Percentiles rank a stretch among this genome's conserved stretches.
These are phyloP conservation scores for Phataginus tetradactyla DNA, from an alignment of 2,797 vertebrate species.

Conservation along the genomic window DNA sequence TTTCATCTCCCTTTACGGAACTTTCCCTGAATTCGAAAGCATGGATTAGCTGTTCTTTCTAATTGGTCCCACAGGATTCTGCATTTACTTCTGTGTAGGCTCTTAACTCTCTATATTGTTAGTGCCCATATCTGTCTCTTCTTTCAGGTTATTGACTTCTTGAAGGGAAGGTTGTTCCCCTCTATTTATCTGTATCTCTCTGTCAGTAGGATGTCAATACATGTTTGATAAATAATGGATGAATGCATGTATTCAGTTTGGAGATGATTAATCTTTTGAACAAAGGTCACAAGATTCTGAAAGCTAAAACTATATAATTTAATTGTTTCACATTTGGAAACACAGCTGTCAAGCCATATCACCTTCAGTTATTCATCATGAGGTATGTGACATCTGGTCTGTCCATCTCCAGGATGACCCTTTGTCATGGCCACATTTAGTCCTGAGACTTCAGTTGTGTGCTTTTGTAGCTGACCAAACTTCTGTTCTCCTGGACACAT, in stretches of 20 bases:
- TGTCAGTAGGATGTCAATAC: not conserved
- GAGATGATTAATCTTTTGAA: slow-evolving; percentile 7
- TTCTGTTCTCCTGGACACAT: not conserved
- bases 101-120: not conserved
- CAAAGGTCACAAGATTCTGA: not conserved
- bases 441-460: not conserved
- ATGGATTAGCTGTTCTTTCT: not conserved
- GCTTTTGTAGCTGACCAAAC: not conserved
- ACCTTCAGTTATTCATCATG: not conserved
- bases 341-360: not conserved
- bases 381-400: not conserved
- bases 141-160: not conserved
- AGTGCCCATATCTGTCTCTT: not conserved
- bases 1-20: not conserved
- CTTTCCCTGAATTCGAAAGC: not conserved
- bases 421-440: too few relatives aligned
- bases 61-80: not conserved
- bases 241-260: not conserved
- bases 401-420: fast-evolving
- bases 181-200: not conserved
- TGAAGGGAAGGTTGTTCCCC: not conserved
- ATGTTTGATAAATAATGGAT: slow-evolving; percentile 36
- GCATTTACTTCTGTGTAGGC: not conserved
- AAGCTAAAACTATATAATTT: not conserved
- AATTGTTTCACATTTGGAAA: not conserved